Base-by-base conservation (phyloP, 2,888 invertebrate genomes). In the Amiota mariae region DNA sequence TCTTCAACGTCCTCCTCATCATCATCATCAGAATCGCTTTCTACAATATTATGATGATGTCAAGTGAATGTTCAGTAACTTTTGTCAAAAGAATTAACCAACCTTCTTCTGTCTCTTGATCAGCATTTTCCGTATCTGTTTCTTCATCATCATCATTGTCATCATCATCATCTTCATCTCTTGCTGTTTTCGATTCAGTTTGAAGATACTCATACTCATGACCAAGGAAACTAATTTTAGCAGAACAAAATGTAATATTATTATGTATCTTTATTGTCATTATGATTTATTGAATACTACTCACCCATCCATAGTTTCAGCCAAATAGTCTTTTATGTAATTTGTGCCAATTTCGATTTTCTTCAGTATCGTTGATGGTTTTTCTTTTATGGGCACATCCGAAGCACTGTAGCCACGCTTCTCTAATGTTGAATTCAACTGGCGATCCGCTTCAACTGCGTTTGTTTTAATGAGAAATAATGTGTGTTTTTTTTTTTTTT, bases 71-170 rank as follows among this genome's bases (percentile, higher is more conserved):
- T 54, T 54, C 15, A 54, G n/a, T 54, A 54, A 54, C 13, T 54
- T 54, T n/a, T 70, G 12, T 63, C 36, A 36, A 24, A 24, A 24
- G 3, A 24, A 24, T 2, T 3, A 1, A 71, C 8, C 49, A 72
- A 61, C n/a, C 71, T 46, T 67, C 71, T 2, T 76, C 78, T 1
- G 76, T 77, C 0, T 77, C 71, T 24, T 72, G 74, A 2, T 68
- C 61, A 13, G 70, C 77, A 13, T 75, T 79, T 12, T 90, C 80
- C 84, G 90, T 8, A 83, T 90, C 61, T 87, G 91, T 46, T 91
- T 92, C 92, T 81, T 92, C 4, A 92, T 92, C 86, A 90, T 92
- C 86, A 90, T 90, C 2, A 86, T 92, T 71, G 91, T 92, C 84
- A 90, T 90, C 49, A 82, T 91, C 74, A 89, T 92, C 89, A 90